Percentiles rank a stretch among this genome's conserved stretches.
These are phyloP conservation scores for Leucopternis melanops DNA, from an alignment of 2,113 vertebrate genomes.

Conservation along the genomic window DNA sequence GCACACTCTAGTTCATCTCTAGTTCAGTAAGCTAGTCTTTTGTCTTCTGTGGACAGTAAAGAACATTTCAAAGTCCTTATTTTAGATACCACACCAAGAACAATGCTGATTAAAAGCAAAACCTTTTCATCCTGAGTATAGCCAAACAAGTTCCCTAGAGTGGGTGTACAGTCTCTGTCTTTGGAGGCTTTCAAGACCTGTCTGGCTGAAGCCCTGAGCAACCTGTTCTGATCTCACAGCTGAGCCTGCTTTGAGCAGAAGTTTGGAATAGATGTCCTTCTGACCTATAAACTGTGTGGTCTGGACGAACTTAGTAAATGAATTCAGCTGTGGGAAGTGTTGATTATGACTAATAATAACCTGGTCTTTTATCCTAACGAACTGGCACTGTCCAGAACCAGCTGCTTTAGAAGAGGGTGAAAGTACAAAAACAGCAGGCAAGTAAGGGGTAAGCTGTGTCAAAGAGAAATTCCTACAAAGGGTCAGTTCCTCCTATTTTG, in stretches of 20 bases:
- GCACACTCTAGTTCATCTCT: background rate
- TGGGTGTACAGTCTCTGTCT: background rate
- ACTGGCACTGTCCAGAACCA: background rate
- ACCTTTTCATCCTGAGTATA: background rate
- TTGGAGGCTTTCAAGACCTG: background rate
- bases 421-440: background rate
- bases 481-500: background rate
- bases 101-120: background rate
- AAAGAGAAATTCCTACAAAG: background rate
- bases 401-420: background rate
- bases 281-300: background rate
- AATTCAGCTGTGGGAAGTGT: background rate
- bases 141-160: background rate
- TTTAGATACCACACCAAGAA: background rate
- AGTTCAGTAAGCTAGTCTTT: background rate
- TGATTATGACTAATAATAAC: background rate
- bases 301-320: background rate
- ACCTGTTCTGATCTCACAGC: background rate
- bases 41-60: background rate
- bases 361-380: background rate
- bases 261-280: background rate
- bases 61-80: background rate
- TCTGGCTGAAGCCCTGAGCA: background rate
- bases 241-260: background rate
- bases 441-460: background rate